phyloP scores from a whole-genome alignment of 2,113 vertebrate genomes.

The Galbula dea region DNA sequence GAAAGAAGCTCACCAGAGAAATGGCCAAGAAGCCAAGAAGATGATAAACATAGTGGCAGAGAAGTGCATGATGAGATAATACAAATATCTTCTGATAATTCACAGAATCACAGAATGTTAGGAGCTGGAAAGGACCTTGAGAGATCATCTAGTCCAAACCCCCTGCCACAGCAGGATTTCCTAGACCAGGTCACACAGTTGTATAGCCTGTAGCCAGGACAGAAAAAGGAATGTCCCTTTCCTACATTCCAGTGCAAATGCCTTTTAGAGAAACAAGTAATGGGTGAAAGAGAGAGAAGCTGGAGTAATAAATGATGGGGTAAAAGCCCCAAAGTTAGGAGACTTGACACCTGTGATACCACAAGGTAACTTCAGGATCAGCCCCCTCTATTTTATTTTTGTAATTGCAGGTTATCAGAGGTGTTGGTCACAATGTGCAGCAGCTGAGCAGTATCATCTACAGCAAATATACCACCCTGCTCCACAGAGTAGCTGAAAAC shows the following conservation, averaged over 20 bases:
- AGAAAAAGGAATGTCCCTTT: not conserved
- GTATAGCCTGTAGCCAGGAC: not conserved
- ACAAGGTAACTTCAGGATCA: not conserved
- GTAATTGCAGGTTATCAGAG: not conserved
- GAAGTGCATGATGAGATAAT: not conserved
- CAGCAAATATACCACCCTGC: fast-evolving
- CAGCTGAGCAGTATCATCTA: not conserved
- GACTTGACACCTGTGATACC: not conserved
- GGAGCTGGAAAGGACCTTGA: too few species aligned
- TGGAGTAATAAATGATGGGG: not conserved
- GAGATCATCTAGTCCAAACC: too few species aligned
- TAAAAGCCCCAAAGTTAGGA: not conserved
- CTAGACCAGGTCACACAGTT: too few species aligned
- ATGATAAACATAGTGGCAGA: not conserved
- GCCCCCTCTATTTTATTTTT: not conserved
- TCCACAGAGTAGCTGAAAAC: not conserved
- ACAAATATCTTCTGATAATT: not conserved
- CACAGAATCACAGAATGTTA: too few species aligned
- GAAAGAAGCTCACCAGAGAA: not conserved
- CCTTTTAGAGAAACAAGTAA: not conserved
- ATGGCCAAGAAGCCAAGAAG: not conserved
- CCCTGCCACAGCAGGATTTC: too few species aligned
- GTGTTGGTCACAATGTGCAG: not conserved
- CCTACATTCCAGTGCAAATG: not conserved
- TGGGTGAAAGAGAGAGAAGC: fast-evolving